Evolutionary conservation across 2,113 vertebrate species (phyloP).

Genomic region (Dasyurus viverrinus): DNA sequence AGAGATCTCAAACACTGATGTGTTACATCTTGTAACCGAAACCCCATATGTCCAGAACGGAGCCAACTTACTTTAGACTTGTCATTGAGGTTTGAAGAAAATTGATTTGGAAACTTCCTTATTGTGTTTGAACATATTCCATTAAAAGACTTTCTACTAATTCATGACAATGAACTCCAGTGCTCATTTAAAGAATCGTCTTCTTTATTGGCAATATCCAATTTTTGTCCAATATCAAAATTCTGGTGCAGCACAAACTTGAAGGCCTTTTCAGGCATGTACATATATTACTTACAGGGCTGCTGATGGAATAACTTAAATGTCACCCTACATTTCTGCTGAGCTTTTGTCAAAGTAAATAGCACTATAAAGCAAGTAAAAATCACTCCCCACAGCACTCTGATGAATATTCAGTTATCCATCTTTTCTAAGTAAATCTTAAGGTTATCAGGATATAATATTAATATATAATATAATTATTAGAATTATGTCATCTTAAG

Average conservation of each 20-base stretch:
- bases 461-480: background rate
- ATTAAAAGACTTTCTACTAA: constrained; percentile 59
- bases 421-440: constrained; percentile 58
- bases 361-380: constrained; percentile 81
- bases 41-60: constrained; percentile 69
- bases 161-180: constrained; percentile 26
- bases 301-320: constrained; percentile 73
- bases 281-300: constrained; percentile 75
- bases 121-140: constrained; percentile 64
- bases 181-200: constrained; percentile 56
- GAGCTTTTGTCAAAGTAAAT: constrained; percentile 76
- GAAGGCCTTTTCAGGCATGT: constrained; percentile 79
- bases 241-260: constrained; percentile 76
- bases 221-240: constrained; percentile 80
- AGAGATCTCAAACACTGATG: constrained; percentile 27
- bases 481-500: constrained; percentile 21
- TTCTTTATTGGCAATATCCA: constrained; percentile 77
- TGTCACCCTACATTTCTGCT: constrained; percentile 77
- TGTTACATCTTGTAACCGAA: constrained; percentile 65
- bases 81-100: constrained; percentile 44
- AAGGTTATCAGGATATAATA: constrained; percentile 22
- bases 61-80: constrained; percentile 70
- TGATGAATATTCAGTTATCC: constrained; percentile 50
- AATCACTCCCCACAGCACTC: constrained; percentile 56
- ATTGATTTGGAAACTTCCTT: constrained; percentile 47